Evolutionary conservation across 1,140 invertebrate genomes (phyloP), one percentile per base, ranked within the genome.

Genomic region (Armadillidium nasatum): DNA sequence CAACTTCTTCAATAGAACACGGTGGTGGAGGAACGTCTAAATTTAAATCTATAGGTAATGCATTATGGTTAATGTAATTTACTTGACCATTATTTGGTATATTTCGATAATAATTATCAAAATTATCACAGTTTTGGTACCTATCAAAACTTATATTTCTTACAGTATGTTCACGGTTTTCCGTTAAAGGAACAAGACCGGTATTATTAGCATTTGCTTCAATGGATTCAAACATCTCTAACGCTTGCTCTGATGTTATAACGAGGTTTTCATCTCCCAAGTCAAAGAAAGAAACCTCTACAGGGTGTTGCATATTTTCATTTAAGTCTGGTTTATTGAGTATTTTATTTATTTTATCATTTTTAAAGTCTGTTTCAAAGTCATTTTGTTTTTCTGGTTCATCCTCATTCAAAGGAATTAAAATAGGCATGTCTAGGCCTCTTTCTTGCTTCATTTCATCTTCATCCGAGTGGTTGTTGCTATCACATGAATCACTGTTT

Each of bases 201-300:
- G 23, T 43, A 19, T 67, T 67, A 68, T 33, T 75, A 19, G 50
- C 10, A 66, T 67, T 75, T 60, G 19, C 19, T 60, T 60, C 50
- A 60, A 60, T 60, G 3, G 71, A 23, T 66, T 80, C 79, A 23
- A 80, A 80, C 79, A 80, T 80, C 60, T 76, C 76, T 7, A 80
- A 45, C 0, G 79, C 79, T 54, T 80, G 79, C 45, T 80, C 76
- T 10, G 79, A 80, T 9, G 79, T 80, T 50, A 80, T 80, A 10
- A 80, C 77, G 4, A 80, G 50, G 44, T 74, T 80, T 22, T 78
- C 76, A 23, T 80, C 79, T 22, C 76, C 77, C 15, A 80, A 45
- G 33, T 77, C 66, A 71, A 80, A 80, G 10, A 80, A 76, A 21
- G 76, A 78, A 11, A 80, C 71, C 44, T 80, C 79, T 10, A 54